A percentile compares a stretch with the other conserved stretches of the same genome.
phyloP scores from a whole-genome alignment of 2,797 vertebrate genomes.

The Schizopygopsis malacanthus region DNA sequence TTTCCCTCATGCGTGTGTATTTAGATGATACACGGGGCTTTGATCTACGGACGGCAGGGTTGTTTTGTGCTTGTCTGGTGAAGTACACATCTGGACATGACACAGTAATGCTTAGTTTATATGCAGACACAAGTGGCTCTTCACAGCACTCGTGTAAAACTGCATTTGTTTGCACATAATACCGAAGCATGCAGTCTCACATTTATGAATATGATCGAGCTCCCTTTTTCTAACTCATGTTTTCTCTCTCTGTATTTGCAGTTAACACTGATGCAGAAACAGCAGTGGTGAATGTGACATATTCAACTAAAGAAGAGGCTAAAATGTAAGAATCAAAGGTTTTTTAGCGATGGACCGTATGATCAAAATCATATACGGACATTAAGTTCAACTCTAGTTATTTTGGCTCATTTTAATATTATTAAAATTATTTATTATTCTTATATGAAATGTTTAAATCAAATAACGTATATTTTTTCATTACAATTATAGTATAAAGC shows the following conservation, averaged over 20 bases:
- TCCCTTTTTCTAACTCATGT: slow-evolving; percentile 1
- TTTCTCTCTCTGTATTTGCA: slow-evolving; percentile 61
- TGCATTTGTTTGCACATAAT: background rate
- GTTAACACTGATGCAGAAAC: slow-evolving; percentile 96
- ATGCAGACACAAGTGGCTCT: slow-evolving; percentile 69
- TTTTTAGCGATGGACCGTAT: background rate
- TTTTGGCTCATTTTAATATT: too few species aligned
- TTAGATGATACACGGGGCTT: slow-evolving; percentile 25
- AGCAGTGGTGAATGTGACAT: slow-evolving; percentile 95
- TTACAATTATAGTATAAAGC: background rate
- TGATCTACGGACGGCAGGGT: slow-evolving; percentile 30
- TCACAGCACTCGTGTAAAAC: slow-evolving; percentile 28
- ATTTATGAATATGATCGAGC: slow-evolving; percentile 2
- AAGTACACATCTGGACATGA: slow-evolving; percentile 55
- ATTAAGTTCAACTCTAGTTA: background rate
- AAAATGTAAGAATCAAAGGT: slow-evolving; percentile 84
- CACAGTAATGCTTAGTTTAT: slow-evolving; percentile 63
- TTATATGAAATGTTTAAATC: background rate
- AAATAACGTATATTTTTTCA: background rate
- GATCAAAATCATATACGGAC: background rate
- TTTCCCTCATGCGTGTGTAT: slow-evolving; percentile 1
- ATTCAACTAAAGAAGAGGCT: slow-evolving; percentile 91
- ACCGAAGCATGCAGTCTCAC: slow-evolving; percentile 1
- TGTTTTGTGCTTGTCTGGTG: slow-evolving; percentile 35
- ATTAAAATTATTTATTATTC: background rate